Evolutionary conservation across 1,140 invertebrate species (phyloP), one percentile per base, ranked within the genome.

Genomic region (Sarcophaga bullata): DNA sequence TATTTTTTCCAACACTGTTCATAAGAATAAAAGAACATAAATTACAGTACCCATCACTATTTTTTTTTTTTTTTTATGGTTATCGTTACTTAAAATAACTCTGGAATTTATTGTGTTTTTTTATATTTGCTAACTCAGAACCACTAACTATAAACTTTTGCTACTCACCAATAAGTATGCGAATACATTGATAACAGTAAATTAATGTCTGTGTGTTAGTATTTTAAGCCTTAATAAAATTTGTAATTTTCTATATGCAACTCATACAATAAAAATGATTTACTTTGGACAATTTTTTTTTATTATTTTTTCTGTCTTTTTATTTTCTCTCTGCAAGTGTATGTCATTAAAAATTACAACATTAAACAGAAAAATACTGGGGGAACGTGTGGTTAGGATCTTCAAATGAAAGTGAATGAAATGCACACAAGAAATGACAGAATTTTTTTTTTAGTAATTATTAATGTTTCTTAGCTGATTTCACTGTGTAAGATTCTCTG

Each of bases 271-370:
- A 37, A 37, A 37, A 37, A 37, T 37, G 25, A 37, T 37, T 37
- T 37, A 52, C 50, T 10, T 0, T 3, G 13, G 50, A 52, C 50
- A 6, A 50, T 50, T 50, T 52, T 52, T 6, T 52, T 52, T 52
- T 52, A 0, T 52, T 52, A 10, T 52, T 52, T 52, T 52, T 9
- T 52, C 15, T n/a, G n/a, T n/a, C n/a, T 15, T 58, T 13, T 8
- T 19, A n/a, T 68, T 68, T 68, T 68, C 19, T 19, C 6, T 68
- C 19, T 68, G 17, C n/a, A 68, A 19, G n/a, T 68, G 62, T 19
- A 68, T 68, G 62, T 19, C 62, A 68, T 68, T 68, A 68, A 68
- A 68, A 68, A 68, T 68, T 68, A 68, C 62, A 68, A 68, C n/a
- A 68, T 68, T 68, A 68, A 68, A 68, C 17, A 68, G 62, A 19